A percentile compares a stretch with the other conserved stretches of the same genome.
phyloP scores from a whole-genome alignment of 2,113 vertebrate species.

The Caretta caretta region DNA sequence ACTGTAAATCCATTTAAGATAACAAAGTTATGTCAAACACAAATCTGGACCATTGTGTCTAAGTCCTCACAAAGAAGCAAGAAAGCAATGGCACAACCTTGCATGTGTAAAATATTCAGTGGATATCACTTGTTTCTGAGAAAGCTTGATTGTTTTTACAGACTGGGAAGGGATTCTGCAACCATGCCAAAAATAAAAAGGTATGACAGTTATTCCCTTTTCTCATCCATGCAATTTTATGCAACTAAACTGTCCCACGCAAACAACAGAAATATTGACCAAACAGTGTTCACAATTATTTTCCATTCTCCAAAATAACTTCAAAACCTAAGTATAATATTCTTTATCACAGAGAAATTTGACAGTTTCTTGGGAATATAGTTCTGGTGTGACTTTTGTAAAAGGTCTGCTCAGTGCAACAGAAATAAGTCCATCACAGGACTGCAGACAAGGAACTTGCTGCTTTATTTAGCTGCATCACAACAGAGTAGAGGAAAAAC shows the following conservation, averaged over 20 bases:
- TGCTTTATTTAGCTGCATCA: not conserved
- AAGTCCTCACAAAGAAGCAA: conserved; percentile 30
- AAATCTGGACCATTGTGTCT: conserved; percentile 31
- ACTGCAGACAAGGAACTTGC: not conserved
- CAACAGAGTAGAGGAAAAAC: not conserved
- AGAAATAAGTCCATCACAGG: not conserved
- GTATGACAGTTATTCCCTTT: not conserved
- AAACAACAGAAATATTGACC: conserved; percentile 2
- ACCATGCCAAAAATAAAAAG: fast-evolving
- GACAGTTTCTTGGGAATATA: not conserved
- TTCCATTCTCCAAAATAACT: conserved; percentile 11
- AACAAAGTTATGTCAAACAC: conserved; percentile 37
- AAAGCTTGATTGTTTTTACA: not conserved
- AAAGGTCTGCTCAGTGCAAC: not conserved
- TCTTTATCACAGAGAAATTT: not conserved
- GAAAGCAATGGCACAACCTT: conserved; percentile 20
- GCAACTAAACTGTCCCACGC: not conserved
- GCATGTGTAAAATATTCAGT: conserved; percentile 12
- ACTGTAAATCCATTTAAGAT: conserved; percentile 54
- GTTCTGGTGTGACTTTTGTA: not conserved
- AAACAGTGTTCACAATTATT: not conserved
- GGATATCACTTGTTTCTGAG: conserved; percentile 38
- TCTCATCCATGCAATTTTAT: not conserved
- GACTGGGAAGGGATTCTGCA: not conserved
- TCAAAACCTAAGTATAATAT: not conserved